phyloP scores from a whole-genome alignment of 2,113 vertebrate species.

The Sardina pilchardus region DNA sequence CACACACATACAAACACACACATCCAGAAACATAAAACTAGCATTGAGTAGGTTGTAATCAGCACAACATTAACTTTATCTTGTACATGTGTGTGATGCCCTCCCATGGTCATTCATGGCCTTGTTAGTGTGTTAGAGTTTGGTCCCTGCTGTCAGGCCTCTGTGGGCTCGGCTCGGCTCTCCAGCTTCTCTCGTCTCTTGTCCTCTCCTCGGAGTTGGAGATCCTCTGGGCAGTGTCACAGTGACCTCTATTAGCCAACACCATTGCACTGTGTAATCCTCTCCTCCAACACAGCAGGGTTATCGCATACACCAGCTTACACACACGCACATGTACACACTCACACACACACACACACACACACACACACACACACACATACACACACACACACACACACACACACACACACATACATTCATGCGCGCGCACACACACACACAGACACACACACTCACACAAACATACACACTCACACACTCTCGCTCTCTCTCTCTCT shows the following conservation, averaged over 20 bases:
- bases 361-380: conserved; percentile 18
- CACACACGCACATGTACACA: neutral
- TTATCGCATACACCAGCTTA: neutral
- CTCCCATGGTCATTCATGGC: neutral
- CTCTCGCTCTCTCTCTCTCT: too few species aligned
- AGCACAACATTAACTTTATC: conserved; percentile 29
- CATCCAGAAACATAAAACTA: neutral
- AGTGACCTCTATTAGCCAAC: conserved; percentile 42
- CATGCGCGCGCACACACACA: neutral
- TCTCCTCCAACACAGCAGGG: conserved; percentile 11
- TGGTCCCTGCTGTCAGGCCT: conserved; percentile 1
- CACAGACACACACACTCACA: neutral
- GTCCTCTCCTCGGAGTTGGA: conserved; percentile 16
- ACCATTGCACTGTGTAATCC: conserved; percentile 39
- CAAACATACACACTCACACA: neutral
- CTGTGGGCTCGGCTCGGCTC: conserved; percentile 32
- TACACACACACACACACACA: conserved; percentile 3
- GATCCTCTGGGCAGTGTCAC: conserved; percentile 32
- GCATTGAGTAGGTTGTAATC: conserved; percentile 29
- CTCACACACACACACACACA: conserved; percentile 23
- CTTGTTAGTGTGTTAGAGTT: too few species aligned
- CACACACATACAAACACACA: neutral
- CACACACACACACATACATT: conserved; percentile 28
- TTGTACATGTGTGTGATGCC: neutral
- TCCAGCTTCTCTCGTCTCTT: conserved; percentile 1